A percentile compares a stretch with the other conserved stretches of the same genome.
phyloP scores from a whole-genome alignment of 2,113 vertebrate species.

The Takifugu flavidus region DNA sequence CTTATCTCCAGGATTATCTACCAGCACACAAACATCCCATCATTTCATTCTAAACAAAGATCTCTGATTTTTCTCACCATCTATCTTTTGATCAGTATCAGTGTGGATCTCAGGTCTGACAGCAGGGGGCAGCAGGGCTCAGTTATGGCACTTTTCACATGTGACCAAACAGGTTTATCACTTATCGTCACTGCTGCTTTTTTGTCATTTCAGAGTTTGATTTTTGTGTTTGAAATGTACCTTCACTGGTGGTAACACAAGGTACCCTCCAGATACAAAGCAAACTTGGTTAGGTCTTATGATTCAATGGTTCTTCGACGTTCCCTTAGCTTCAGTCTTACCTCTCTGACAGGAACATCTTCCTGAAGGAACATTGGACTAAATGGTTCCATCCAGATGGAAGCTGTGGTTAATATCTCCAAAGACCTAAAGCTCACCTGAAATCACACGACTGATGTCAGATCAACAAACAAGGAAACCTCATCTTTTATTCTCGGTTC shows the following conservation, averaged over 20 bases:
- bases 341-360: constrained; percentile 62
- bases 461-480: too few relatives aligned
- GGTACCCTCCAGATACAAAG: too few relatives aligned
- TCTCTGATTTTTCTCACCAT: too few relatives aligned
- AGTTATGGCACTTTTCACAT: too few relatives aligned
- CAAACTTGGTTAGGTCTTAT: too few relatives aligned
- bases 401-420: constrained; percentile 60
- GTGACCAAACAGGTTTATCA: too few relatives aligned
- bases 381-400: constrained; percentile 59
- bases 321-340: constrained; percentile 18
- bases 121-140: constrained; percentile 29
- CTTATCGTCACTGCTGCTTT: not conserved
- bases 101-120: not conserved
- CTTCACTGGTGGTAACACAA: too few relatives aligned
- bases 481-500: too few relatives aligned
- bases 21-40: not conserved
- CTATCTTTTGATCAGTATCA: too few relatives aligned
- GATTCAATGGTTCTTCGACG: not conserved
- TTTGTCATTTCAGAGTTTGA: not conserved
- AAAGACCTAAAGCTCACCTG: constrained; percentile 72
- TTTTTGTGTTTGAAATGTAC: too few relatives aligned
- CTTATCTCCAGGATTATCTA: constrained; percentile 86
- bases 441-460: not conserved
- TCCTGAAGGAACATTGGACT: constrained; percentile 70
- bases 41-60: not conserved